phyloP scores from a whole-genome alignment of 2,797 vertebrate species.

The Sphenodon punctatus region DNA sequence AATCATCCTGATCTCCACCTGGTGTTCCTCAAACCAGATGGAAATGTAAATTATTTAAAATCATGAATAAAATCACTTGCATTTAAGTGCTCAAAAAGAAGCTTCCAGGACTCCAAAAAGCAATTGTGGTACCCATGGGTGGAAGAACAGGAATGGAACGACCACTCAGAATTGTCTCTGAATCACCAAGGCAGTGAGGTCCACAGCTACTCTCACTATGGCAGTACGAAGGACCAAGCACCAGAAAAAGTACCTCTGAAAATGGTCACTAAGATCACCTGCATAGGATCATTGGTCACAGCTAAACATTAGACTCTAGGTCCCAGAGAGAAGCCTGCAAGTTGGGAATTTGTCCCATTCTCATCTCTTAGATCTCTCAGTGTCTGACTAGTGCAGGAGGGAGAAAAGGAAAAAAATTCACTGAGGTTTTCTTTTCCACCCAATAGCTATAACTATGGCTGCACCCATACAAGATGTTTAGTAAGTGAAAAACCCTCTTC shows the following conservation, averaged over 20 bases:
- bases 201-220: fast-evolving
- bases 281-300: not conserved
- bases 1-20: slow-evolving; percentile 80
- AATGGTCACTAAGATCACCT: not conserved
- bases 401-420: not conserved
- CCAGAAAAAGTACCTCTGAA: not conserved
- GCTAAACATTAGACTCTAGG: not conserved
- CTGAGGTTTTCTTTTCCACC: too few relatives aligned
- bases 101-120: slow-evolving; percentile 64
- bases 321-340: not conserved
- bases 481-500: too few relatives aligned
- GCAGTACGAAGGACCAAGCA: not conserved
- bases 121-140: not conserved
- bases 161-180: not conserved
- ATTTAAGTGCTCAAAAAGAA: slow-evolving; percentile 70
- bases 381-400: too few relatives aligned
- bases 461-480: too few relatives aligned
- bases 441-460: too few relatives aligned
- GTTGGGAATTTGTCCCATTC: slow-evolving; percentile 5
- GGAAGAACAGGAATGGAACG: not conserved
- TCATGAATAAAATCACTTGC: slow-evolving; percentile 79
- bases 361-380: not conserved
- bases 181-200: fast-evolving
- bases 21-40: slow-evolving; percentile 82
- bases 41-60: slow-evolving; percentile 84